These are phyloP conservation scores for Sphaerophoria rueppellii DNA, from an alignment of 2,888 invertebrate genomes.

Conservation along the genomic window DNA sequence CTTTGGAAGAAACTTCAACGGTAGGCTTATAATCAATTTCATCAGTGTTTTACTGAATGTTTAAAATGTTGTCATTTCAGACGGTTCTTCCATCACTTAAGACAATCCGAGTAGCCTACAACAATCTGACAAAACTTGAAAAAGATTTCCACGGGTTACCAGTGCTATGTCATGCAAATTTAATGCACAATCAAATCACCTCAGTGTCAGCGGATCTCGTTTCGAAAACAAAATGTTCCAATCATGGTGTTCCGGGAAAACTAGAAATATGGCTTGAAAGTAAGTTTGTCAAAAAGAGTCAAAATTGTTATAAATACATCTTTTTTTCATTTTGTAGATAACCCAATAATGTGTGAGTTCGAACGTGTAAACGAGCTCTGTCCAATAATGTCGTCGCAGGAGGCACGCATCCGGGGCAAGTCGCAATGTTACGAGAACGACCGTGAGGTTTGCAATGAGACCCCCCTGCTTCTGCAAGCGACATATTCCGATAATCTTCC, in stretches of 20 bases:
- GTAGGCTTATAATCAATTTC: slow-evolving; percentile 82
- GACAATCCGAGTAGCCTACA: slow-evolving; percentile 89
- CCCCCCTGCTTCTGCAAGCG: slow-evolving; percentile 78
- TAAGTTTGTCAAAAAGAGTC: slow-evolving; percentile 80
- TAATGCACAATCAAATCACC: slow-evolving; percentile 90
- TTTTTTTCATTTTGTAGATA: slow-evolving; percentile 84
- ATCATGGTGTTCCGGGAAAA: slow-evolving; percentile 88
- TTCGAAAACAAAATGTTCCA: slow-evolving; percentile 90
- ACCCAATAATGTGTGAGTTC: slow-evolving; percentile 91
- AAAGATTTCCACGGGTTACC: slow-evolving; percentile 93
- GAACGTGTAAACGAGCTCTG: slow-evolving; percentile 86
- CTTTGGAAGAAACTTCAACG: slow-evolving; percentile 92
- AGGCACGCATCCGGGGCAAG: slow-evolving; percentile 88
- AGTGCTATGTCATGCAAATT: slow-evolving; percentile 90
- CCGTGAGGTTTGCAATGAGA: slow-evolving; percentile 80
- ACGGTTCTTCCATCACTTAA: slow-evolving; percentile 90
- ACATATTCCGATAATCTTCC: slow-evolving; percentile 76
- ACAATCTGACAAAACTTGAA: slow-evolving; percentile 88
- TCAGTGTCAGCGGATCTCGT: slow-evolving; percentile 89
- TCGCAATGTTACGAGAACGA: slow-evolving; percentile 84
- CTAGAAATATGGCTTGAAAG: slow-evolving; percentile 91
- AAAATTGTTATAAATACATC: not conserved
- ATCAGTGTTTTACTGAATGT: not conserved
- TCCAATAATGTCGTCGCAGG: slow-evolving; percentile 87
- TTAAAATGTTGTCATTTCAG: slow-evolving; percentile 82